Evolutionary conservation across 2,797 vertebrate species (phyloP).

Genomic region (Siniperca obscura): DNA sequence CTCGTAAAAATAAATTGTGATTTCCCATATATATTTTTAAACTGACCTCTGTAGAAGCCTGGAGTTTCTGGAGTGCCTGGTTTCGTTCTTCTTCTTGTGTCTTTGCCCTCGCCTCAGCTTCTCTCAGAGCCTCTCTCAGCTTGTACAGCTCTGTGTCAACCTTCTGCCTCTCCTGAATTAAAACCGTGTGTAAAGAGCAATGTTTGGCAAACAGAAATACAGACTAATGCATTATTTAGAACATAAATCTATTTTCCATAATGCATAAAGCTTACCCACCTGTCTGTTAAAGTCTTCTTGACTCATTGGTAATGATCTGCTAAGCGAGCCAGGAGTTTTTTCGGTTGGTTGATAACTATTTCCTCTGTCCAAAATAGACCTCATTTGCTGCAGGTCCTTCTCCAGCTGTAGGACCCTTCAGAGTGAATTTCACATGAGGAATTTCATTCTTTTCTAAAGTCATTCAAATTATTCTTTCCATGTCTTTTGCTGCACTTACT

Average conservation of each 20-base stretch:
- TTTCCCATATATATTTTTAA: background rate
- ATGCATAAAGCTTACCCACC: slow-evolving; percentile 42
- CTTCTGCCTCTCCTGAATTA: slow-evolving; percentile 63
- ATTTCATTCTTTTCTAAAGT: slow-evolving; percentile 4
- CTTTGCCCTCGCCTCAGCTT: slow-evolving; percentile 68
- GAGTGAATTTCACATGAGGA: slow-evolving; percentile 35
- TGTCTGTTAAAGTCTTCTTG: slow-evolving; percentile 63
- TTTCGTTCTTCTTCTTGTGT: slow-evolving; percentile 75
- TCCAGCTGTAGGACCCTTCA: slow-evolving; percentile 83
- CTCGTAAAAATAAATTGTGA: background rate
- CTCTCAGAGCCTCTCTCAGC: slow-evolving; percentile 76
- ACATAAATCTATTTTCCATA: background rate
- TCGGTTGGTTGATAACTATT: slow-evolving; percentile 4
- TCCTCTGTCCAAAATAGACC: slow-evolving; percentile 65
- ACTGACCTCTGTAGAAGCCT: slow-evolving; percentile 72
- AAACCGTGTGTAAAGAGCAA: slow-evolving; percentile 5
- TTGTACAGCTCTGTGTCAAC: slow-evolving; percentile 66
- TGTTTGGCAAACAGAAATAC: background rate
- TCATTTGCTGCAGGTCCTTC: slow-evolving; percentile 80
- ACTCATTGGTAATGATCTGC: slow-evolving; percentile 51
- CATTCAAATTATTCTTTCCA: background rate
- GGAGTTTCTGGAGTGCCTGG: slow-evolving; percentile 70
- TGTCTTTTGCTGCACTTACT: slow-evolving; percentile 69
- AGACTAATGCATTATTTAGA: slow-evolving; percentile 1
- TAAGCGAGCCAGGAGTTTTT: slow-evolving; percentile 13